Evolutionary conservation across 1,140 invertebrate species (phyloP), one percentile per base, ranked within the genome.

Genomic region (Lysiphlebus fabarum): DNA sequence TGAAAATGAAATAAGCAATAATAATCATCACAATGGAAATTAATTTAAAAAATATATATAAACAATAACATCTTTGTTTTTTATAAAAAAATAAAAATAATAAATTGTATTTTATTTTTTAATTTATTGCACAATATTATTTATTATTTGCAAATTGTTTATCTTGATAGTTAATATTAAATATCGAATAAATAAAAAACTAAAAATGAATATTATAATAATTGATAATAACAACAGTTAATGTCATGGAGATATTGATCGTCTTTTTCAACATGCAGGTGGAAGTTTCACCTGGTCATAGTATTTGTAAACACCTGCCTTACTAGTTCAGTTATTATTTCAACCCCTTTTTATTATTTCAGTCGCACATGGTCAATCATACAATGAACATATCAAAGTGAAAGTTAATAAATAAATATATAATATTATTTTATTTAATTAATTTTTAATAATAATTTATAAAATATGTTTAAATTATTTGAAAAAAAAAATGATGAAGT

Each of bases 1-100:
- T 11, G 68, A 64, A 26, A 60, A 54, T 53, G 70, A 75, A 64
- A 40, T 66, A 6, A 71, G 68, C 50, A 66, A 63, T 41, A 70
- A 72, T 61, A 47, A 67, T 33, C 38, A 58, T 17, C 59, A 64
- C n/a, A 69, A 66, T 57, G 63, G 60, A 47, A 43, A 17, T 14
- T 26, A 59, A 59, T 53, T n/a, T n/a, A n/a, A 49, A 47, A 57
- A 45, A 36, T 51, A 37, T 51, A 7, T 6, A 48, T 6, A 33
- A 33, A 48, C 7, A 9, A 48, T 8, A 48, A 4, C 7, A 17
- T 10, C 14, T 7, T 26, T 48, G 4, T 12, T 5, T 26, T 47
- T 7, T 47, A 26, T 12, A 53, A 53, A 47, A 37, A 58, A 34
- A 51, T 37, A 47, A 12, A 26, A 47, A 47, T 47, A 41, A 17